Conservation (phyloP, 2,797 vertebrate genomes). For the Tapirus indicus region DNA sequence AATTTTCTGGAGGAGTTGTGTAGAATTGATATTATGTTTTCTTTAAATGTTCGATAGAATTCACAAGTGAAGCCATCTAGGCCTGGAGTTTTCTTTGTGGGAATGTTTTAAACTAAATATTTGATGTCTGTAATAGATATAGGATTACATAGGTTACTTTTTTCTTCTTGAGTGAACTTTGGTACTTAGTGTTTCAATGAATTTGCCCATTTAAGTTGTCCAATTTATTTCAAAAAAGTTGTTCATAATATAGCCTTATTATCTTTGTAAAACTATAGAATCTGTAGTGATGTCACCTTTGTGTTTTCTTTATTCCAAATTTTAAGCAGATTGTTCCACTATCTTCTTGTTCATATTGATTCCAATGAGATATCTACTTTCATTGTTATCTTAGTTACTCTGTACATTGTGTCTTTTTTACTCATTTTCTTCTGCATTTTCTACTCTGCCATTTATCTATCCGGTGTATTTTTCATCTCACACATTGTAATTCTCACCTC, state of each 20-base stretch:
- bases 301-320: not conserved
- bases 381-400: not conserved
- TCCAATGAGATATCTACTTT: not conserved
- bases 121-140: not conserved
- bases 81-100: not conserved
- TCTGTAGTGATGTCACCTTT: not conserved
- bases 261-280: not conserved
- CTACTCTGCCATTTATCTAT: not conserved
- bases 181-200: not conserved
- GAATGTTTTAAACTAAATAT: slow-evolving; percentile 12
- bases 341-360: not conserved
- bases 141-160: not conserved
- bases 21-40: not conserved
- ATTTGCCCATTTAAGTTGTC: not conserved
- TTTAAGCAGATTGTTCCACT: not conserved
- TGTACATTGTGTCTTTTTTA: not conserved
- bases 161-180: slow-evolving; percentile 4
- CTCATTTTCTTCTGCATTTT: not conserved
- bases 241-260: not conserved
- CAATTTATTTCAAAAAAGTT: not conserved
- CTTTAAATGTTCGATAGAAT: not conserved
- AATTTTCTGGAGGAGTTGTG: not conserved
- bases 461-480: not conserved
- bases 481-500: not conserved
- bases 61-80: not conserved